Evolutionary conservation across 2,113 vertebrate genomes (phyloP).

Genomic region (Potamarius usumacintae): DNA sequence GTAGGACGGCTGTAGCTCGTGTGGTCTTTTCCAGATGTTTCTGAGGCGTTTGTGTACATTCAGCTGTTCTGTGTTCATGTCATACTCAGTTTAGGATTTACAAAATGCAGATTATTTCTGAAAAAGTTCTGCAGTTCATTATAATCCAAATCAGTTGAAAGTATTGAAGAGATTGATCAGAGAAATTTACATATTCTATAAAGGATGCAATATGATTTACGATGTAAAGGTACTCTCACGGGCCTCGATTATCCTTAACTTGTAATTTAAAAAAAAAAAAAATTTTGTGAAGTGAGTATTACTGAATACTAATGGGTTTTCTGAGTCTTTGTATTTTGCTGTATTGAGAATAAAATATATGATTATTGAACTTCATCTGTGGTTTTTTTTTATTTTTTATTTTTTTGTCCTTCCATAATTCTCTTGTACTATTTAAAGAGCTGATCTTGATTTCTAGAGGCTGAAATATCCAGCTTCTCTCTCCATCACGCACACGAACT

Average conservation of each 20-base stretch:
- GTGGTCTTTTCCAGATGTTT: slow-evolving; percentile 63
- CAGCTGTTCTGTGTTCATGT: slow-evolving; percentile 69
- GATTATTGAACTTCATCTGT: slow-evolving; percentile 54
- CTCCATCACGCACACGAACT: not conserved
- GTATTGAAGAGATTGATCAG: slow-evolving; percentile 67
- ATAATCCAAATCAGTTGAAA: slow-evolving; percentile 68
- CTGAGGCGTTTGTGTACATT: slow-evolving; percentile 69
- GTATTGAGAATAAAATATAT: slow-evolving; percentile 97
- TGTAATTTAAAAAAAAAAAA: slow-evolving; percentile 72
- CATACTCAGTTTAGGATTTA: slow-evolving; percentile 68
- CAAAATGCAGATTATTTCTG: slow-evolving; percentile 60
- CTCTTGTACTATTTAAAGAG: not conserved
- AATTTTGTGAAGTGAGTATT: slow-evolving; percentile 97
- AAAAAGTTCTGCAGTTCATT: slow-evolving; percentile 66
- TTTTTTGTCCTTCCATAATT: not conserved
- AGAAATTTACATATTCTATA: slow-evolving; percentile 64
- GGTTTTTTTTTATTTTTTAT: not conserved
- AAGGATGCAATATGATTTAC: slow-evolving; percentile 84
- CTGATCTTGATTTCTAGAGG: not conserved
- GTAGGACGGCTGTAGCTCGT: slow-evolving; percentile 13
- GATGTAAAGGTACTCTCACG: slow-evolving; percentile 85
- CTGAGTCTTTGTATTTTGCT: slow-evolving; percentile 99
- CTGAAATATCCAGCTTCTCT: not conserved
- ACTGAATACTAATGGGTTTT: slow-evolving; percentile 90
- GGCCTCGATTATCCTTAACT: slow-evolving; percentile 76